Evolutionary conservation across 2,113 vertebrate species (phyloP).

Genomic region (Solea solea): DNA sequence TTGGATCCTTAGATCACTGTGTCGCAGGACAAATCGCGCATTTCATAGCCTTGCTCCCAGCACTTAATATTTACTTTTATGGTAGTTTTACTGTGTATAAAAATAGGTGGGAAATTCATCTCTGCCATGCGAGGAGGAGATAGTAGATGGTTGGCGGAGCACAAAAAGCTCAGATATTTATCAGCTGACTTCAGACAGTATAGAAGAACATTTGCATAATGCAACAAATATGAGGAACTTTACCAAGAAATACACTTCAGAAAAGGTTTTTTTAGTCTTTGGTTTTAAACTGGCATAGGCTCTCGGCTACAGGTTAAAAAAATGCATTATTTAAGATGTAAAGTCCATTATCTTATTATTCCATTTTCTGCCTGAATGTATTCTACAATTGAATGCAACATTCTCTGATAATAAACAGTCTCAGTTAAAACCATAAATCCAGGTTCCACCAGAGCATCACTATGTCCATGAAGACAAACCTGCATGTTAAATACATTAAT

Average conservation of each 20-base stretch:
- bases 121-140: conserved; percentile 7
- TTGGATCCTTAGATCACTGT: conserved; percentile 42
- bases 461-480: neutral
- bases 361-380: neutral
- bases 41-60: conserved; percentile 51
- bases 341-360: neutral
- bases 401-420: neutral
- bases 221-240: neutral
- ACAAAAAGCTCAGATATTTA: conserved; percentile 8
- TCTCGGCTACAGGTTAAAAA: neutral
- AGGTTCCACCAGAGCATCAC: neutral
- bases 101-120: conserved; percentile 45
- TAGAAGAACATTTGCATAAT: neutral
- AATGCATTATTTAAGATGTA: neutral
- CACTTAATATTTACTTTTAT: conserved; percentile 55
- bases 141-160: conserved; percentile 11
- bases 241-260: neutral
- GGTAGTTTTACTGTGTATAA: conserved; percentile 48
- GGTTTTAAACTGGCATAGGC: neutral
- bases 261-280: neutral
- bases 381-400: neutral
- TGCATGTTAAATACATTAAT: neutral
- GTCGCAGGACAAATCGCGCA: conserved; percentile 42
- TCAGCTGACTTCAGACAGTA: conserved; percentile 3
- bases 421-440: neutral